Percentiles rank a stretch among this genome's conserved stretches.
These are phyloP conservation scores for Malurus leucopterus DNA, from an alignment of 2,797 vertebrate species.

Conservation along the genomic window DNA sequence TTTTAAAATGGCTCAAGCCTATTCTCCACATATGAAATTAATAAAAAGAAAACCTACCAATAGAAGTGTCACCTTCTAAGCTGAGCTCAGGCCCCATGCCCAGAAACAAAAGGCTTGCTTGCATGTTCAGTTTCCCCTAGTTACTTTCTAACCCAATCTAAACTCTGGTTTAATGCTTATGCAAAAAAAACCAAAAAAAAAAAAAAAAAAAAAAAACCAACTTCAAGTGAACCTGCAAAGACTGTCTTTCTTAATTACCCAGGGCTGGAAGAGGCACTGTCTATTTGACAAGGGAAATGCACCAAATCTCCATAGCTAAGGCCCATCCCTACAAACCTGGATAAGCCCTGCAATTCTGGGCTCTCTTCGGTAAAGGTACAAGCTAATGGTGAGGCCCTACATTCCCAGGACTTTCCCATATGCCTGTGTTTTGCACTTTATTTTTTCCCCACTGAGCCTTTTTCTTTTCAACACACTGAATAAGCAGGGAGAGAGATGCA, in stretches of 20 bases:
- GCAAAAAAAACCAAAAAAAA: neutral
- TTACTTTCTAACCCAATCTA: neutral
- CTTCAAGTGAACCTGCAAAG: neutral
- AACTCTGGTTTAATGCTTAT: neutral
- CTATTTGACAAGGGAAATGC: neutral
- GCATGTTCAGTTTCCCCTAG: neutral
- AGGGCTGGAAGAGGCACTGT: neutral
- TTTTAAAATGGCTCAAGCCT: neutral
- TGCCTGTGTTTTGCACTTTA: rapidly evolving
- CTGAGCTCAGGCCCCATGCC: neutral
- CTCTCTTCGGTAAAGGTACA: neutral
- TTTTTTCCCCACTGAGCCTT: rapidly evolving
- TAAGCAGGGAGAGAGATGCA: neutral
- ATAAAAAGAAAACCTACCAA: neutral
- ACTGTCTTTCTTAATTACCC: neutral
- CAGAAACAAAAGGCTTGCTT: neutral
- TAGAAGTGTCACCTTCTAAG: rapidly evolving
- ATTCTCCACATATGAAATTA: neutral
- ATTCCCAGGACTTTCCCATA: neutral
- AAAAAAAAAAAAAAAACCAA: neutral
- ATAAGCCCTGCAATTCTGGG: neutral
- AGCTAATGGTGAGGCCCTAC: neutral
- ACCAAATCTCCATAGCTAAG: rapidly evolving
- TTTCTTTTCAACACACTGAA: neutral
- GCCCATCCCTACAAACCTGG: neutral